Conservation (phyloP, 53 echinoderm and acorn worm species). For the Pentamera pediparva region DNA sequence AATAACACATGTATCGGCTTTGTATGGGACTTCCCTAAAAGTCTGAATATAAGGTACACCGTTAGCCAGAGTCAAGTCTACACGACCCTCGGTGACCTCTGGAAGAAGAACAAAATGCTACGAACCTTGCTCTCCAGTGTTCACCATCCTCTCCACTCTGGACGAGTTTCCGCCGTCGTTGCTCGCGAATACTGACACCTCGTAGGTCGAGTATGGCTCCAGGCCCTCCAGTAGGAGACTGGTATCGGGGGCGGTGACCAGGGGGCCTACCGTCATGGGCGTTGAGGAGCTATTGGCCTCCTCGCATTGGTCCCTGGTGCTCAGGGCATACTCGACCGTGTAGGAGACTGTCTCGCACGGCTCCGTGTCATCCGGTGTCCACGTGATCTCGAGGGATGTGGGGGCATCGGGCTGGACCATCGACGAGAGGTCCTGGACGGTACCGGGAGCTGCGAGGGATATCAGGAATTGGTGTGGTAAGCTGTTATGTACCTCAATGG, state of each 20-base stretch:
- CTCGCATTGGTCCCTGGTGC: not conserved
- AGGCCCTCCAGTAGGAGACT: not conserved
- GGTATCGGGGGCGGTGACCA: not conserved
- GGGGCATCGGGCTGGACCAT: not conserved
- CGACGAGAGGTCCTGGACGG: not conserved
- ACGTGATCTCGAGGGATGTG: not conserved
- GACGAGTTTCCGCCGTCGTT: constrained; percentile 14
- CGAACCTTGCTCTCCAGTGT: constrained; percentile 20
- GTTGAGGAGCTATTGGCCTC: not conserved
- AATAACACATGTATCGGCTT: too few relatives aligned
- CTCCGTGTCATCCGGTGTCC: not conserved
- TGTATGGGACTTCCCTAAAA: too few relatives aligned
- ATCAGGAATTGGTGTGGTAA: not conserved
- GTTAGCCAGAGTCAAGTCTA: too few relatives aligned
- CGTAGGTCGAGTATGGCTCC: not conserved
- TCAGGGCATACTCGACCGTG: not conserved
- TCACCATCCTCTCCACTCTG: not conserved
- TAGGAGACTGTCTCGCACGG: not conserved
- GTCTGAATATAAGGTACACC: not conserved
- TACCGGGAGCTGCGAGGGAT: not conserved
- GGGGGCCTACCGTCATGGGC: not conserved
- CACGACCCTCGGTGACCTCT: too few relatives aligned
- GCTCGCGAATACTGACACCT: not conserved
- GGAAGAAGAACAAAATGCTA: too few relatives aligned
- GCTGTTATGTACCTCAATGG: too few relatives aligned